These are phyloP conservation scores for Rafetus swinhoei DNA, from an alignment of 2,113 vertebrate genomes.

Conservation along the genomic window DNA sequence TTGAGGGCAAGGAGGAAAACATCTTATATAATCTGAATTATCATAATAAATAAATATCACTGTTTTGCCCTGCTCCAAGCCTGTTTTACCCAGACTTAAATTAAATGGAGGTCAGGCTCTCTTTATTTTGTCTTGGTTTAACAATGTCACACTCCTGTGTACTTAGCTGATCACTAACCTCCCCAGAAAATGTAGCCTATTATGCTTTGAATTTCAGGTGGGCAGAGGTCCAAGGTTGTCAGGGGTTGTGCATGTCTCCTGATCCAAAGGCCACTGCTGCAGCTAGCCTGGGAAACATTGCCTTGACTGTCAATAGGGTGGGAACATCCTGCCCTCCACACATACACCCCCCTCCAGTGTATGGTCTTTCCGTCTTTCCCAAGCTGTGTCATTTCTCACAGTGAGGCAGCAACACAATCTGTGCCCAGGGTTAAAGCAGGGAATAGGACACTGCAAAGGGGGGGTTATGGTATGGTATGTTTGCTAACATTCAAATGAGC, in stretches of 20 bases:
- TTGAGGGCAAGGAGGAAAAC: not conserved
- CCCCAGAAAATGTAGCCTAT: not conserved
- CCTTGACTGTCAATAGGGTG: conserved; percentile 22
- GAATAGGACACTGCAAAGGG: not conserved
- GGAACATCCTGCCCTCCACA: conserved; percentile 44
- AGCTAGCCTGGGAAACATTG: not conserved
- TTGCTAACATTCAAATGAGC: conserved; percentile 38
- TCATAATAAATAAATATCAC: not conserved
- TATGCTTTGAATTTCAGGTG: not conserved
- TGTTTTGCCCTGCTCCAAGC: not conserved
- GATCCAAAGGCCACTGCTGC: conserved; percentile 5
- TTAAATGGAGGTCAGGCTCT: not conserved
- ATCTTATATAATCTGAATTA: not conserved
- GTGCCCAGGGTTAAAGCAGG: not conserved
- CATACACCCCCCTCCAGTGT: not conserved
- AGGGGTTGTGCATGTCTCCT: not conserved
- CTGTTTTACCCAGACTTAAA: conserved; percentile 16
- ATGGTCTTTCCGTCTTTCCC: conserved; percentile 43
- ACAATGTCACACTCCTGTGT: not conserved
- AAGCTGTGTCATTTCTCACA: not conserved
- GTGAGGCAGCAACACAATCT: not conserved
- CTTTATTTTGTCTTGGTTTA: conserved; percentile 24
- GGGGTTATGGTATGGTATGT: not conserved
- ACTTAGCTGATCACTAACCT: not conserved
- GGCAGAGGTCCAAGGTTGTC: not conserved